Base-by-base conservation (phyloP, 2,797 vertebrate species). In the Crax fasciolata region DNA sequence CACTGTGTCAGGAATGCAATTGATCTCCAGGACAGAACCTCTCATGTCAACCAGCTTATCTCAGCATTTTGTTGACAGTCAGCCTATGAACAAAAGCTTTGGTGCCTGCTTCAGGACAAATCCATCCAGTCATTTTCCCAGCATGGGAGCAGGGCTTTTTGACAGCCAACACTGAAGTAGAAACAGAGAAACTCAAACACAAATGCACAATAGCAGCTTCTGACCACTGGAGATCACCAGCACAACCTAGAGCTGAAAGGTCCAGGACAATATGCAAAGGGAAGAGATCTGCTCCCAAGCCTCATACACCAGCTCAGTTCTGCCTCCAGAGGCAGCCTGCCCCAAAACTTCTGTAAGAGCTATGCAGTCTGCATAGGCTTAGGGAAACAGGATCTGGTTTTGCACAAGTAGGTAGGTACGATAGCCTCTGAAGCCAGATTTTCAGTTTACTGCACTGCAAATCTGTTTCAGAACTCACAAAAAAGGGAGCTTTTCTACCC, bases 1-100 rank as follows among this genome's bases (percentile, higher is more conserved):
- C 84, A 61, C 76, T 0, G 2, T 38, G 51, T 61, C 88, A 5
- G 0, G 44, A 93, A 77, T 12, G 65, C 54, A 80, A 89, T 75
- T 93, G 96, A 97, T 96, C 94, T 93, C 51, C 92, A 87, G 94
- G 89, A 90, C 90, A 90, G 78, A 76, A 91, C 41, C 68, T 91
- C 55, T 61, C 51, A 27, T 49, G 82, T 80, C 84, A 81, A 86
- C 44, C 84, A 95, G 87, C 91, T 95, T 89, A 90, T 66, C 84
- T 93, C 94, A 93, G 91, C 84, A 89, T 75, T 95, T 95, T 95
- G 51, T 71, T 89, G 92, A 92, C 83, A 95, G 84, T 38, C 65
- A 80, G 81, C 32, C 61, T 81, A 82, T 11, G 63, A 94, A 88
- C 65, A 92, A 74, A 90, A 79, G 75, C 78, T 65, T 87, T 88